These are phyloP conservation scores for Pachycephus smyrnensis DNA, from an alignment of 2,888 invertebrate species.

Conservation along the genomic window DNA sequence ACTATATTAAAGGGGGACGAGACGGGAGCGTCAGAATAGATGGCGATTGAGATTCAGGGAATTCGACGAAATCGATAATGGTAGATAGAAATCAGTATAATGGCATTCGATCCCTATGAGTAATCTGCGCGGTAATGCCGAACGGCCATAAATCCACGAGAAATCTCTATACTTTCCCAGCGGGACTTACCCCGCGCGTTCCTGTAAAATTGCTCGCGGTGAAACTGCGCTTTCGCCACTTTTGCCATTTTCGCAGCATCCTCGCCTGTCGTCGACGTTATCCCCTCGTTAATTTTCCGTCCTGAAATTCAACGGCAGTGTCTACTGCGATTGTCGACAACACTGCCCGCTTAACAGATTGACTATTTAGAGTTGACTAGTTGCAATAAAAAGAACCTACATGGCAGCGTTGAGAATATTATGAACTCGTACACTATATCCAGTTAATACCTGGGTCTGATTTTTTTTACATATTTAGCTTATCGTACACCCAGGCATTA, in stretches of 20 bases:
- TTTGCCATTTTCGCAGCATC: neutral
- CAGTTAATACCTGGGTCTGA: neutral
- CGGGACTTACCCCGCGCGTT: neutral
- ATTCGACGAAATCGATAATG: neutral
- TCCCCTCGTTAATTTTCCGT: neutral
- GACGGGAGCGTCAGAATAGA: neutral
- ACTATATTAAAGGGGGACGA: neutral
- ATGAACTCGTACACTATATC: neutral
- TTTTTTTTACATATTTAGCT: neutral
- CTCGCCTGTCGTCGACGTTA: neutral
- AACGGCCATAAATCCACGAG: neutral
- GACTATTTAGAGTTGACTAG: neutral
- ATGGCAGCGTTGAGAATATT: neutral
- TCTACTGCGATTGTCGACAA: neutral
- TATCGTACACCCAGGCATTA: neutral
- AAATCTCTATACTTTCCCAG: neutral
- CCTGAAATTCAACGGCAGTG: neutral
- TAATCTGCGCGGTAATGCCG: neutral
- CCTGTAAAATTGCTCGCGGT: neutral
- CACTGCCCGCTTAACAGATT: neutral
- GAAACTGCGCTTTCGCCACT: neutral
- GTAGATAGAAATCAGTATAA: neutral
- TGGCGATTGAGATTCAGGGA: neutral
- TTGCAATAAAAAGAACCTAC: neutral
- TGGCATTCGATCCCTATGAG: neutral